phyloP scores from a whole-genome alignment of 1,140 invertebrate species.

The Metaphire vulgaris region DNA sequence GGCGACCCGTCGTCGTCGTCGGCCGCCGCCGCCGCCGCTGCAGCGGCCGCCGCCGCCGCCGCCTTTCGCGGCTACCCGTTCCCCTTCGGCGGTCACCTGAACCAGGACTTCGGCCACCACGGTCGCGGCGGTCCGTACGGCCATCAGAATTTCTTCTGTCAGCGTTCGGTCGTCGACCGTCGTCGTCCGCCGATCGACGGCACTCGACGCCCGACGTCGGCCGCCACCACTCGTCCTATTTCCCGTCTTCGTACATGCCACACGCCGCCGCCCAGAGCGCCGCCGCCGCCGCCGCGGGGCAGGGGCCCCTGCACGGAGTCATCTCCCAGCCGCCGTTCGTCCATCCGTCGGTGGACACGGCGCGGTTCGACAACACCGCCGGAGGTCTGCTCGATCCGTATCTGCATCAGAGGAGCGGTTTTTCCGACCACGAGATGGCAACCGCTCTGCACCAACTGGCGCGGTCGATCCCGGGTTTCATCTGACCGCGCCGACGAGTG shows the following conservation, averaged over 20 bases:
- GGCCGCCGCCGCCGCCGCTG: too few species aligned
- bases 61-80: not conserved
- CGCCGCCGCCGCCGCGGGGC: too few species aligned
- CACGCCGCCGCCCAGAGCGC: not conserved
- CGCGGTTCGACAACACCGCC: not conserved
- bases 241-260: not conserved
- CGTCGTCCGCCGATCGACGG: not conserved
- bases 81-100: not conserved
- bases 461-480: not conserved
- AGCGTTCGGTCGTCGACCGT: not conserved
- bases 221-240: not conserved
- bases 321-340: not conserved
- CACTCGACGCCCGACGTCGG: not conserved
- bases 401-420: not conserved
- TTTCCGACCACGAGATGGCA: slow-evolving; percentile 17
- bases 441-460: slow-evolving; percentile 22
- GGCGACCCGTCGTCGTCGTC: too few species aligned
- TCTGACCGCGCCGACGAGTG: too few species aligned
- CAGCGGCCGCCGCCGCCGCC: too few species aligned
- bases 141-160: not conserved
- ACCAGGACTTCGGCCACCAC: not conserved
- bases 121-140: not conserved
- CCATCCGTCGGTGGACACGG: not conserved
- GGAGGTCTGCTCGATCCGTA: slow-evolving; percentile 12
- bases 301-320: not conserved